A percentile compares a stretch with the other conserved stretches of the same genome.
Evolutionary conservation across 2,113 vertebrate genomes (phyloP).

Genomic region (Rhynchomys soricoides): DNA sequence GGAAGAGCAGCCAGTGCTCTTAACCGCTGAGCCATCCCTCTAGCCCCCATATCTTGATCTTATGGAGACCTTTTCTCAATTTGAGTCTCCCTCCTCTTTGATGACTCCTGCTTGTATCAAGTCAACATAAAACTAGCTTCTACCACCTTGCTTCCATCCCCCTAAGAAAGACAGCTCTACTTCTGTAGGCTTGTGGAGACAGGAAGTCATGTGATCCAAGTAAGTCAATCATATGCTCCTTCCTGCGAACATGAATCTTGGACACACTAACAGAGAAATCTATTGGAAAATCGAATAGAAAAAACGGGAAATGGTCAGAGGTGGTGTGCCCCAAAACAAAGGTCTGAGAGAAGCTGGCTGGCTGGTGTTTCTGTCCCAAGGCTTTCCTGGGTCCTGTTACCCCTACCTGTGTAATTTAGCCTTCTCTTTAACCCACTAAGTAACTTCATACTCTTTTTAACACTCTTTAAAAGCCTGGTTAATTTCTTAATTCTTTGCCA

Average conservation of each 20-base stretch:
- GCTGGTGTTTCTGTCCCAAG: neutral
- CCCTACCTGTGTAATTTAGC: neutral
- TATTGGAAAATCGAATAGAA: neutral
- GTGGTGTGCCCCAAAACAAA: neutral
- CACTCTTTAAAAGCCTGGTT: neutral
- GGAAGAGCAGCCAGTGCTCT: too few species aligned
- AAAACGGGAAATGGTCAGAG: neutral
- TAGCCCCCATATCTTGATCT: too few species aligned
- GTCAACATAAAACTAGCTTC: neutral
- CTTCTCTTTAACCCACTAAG: neutral
- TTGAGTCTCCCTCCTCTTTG: neutral
- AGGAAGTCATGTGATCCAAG: neutral
- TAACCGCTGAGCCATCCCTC: too few species aligned
- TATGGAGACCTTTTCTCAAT: neutral
- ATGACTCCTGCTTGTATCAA: neutral
- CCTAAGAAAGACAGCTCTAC: neutral
- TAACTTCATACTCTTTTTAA: neutral
- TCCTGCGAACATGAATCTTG: neutral
- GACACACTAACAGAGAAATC: neutral
- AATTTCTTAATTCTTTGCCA: neutral
- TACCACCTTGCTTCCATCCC: fast-evolving
- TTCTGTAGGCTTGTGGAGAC: too few species aligned
- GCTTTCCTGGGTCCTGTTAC: neutral
- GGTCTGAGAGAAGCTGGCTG: neutral
- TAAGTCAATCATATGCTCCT: neutral